phyloP scores from a whole-genome alignment of 2,113 vertebrate genomes.

The Gasterosteus aculeatus region DNA sequence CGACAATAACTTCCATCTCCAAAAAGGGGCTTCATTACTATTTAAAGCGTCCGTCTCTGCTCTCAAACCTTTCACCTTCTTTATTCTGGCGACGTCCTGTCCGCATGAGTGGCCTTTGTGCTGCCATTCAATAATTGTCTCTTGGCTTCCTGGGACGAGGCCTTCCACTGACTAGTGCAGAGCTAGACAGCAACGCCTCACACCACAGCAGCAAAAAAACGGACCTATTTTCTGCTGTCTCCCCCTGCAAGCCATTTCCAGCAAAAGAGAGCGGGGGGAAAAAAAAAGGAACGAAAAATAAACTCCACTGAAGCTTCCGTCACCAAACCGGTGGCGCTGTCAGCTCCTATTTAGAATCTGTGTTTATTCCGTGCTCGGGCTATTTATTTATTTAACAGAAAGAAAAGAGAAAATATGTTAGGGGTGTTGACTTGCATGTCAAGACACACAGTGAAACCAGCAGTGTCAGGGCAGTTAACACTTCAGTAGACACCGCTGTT shows the following conservation, averaged over 20 bases:
- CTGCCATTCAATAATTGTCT: slow-evolving; percentile 73
- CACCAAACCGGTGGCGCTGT: slow-evolving; percentile 63
- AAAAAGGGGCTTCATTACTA: slow-evolving; percentile 73
- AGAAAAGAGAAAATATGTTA: slow-evolving; percentile 50
- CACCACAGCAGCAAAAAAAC: slow-evolving; percentile 27
- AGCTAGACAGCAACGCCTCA: slow-evolving; percentile 59
- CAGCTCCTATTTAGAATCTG: slow-evolving; percentile 71
- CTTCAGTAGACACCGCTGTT: slow-evolving; percentile 62
- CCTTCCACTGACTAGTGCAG: slow-evolving; percentile 52
- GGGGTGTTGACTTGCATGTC: slow-evolving; percentile 59
- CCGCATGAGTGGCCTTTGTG: slow-evolving; percentile 67
- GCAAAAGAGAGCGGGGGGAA: slow-evolving; percentile 49
- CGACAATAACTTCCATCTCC: slow-evolving; percentile 34
- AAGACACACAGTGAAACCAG: slow-evolving; percentile 55
- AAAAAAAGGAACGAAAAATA: slow-evolving; percentile 42
- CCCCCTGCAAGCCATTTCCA: slow-evolving; percentile 61
- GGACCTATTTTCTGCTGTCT: slow-evolving; percentile 42
- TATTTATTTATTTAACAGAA: slow-evolving; percentile 79
- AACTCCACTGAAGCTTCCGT: slow-evolving; percentile 49
- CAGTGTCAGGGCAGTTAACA: slow-evolving; percentile 72
- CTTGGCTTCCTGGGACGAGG: slow-evolving; percentile 56
- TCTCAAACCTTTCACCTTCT: slow-evolving; percentile 70
- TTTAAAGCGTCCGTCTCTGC: slow-evolving; percentile 73
- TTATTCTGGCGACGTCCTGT: slow-evolving; percentile 56
- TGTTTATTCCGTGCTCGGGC: slow-evolving; percentile 61